Evolutionary conservation across 1,140 invertebrate species (phyloP).

Genomic region (Elysia chlorotica): DNA sequence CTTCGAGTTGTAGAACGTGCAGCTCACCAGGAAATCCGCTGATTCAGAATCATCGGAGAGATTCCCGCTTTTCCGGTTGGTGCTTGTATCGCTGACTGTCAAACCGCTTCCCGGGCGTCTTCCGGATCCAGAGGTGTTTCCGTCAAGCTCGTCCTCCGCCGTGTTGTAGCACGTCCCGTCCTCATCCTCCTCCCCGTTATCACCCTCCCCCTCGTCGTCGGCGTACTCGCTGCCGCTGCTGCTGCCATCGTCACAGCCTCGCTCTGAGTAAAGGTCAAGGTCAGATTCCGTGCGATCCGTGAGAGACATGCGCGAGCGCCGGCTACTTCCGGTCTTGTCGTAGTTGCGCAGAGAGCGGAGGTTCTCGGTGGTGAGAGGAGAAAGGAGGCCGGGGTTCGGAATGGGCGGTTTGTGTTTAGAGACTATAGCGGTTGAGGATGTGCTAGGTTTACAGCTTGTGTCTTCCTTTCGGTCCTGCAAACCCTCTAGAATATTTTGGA

Average conservation of each 20-base stretch:
- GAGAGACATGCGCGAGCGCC: conserved; percentile 30
- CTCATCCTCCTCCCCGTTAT: conserved; percentile 32
- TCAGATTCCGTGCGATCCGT: conserved; percentile 46
- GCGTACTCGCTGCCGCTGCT: conserved; percentile 43
- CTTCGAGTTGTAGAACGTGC: conserved; percentile 42
- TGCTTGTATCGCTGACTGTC: neutral
- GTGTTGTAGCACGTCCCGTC: conserved; percentile 12
- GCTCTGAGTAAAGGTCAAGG: conserved; percentile 44
- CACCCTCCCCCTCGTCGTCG: conserved; percentile 48
- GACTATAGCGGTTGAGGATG: no score
- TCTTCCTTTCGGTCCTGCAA: conserved; percentile 24
- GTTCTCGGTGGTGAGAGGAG: conserved; percentile 16
- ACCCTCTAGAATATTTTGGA: conserved; percentile 34
- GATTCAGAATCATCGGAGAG: neutral
- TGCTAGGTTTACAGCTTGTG: no score
- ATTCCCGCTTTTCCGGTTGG: conserved; percentile 31
- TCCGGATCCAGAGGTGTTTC: neutral
- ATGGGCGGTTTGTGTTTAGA: no score
- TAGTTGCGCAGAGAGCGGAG: conserved; percentile 2
- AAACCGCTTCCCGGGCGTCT: neutral
- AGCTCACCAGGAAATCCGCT: conserved; percentile 39
- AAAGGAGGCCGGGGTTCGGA: no score
- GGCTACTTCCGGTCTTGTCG: conserved; percentile 2
- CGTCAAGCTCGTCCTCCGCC: conserved; percentile 13
- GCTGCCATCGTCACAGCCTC: conserved; percentile 37